Conservation (phyloP, 1,140 invertebrate species). For the Brachionus plicatilis region DNA sequence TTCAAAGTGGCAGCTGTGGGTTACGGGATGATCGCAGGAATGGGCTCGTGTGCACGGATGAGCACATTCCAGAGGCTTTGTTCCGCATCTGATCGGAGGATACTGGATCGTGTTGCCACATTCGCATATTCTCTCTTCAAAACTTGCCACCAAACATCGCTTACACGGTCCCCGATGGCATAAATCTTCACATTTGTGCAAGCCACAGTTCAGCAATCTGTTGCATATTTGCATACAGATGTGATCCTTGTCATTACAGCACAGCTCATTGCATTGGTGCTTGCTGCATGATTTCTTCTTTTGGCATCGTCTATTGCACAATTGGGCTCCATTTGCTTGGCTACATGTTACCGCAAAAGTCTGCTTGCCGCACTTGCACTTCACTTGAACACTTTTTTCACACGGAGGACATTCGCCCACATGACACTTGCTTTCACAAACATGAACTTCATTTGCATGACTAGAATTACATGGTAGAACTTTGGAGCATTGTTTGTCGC, state of each 20-base stretch:
- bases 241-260: constrained; percentile 72
- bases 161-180: constrained; percentile 51
- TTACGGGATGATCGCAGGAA: constrained; percentile 68
- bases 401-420: constrained; percentile 71
- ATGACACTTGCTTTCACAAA: constrained; percentile 26
- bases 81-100: constrained; percentile 85
- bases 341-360: constrained; percentile 70
- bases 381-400: constrained; percentile 67
- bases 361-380: constrained; percentile 75
- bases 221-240: constrained; percentile 75
- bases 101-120: constrained; percentile 77
- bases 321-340: constrained; percentile 52
- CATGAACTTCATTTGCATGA: constrained; percentile 38
- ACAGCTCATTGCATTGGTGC: constrained; percentile 74
- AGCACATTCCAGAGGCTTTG: constrained; percentile 71
- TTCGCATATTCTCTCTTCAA: constrained; percentile 83
- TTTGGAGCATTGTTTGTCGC: constrained; percentile 72
- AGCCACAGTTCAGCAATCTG: constrained; percentile 72
- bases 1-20: constrained; percentile 65
- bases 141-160: constrained; percentile 59
- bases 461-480: constrained; percentile 63
- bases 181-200: constrained; percentile 75
- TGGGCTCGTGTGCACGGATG: constrained; percentile 71
- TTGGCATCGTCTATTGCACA: constrained; percentile 79
- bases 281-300: constrained; percentile 78